A percentile compares a stretch with the other conserved stretches of the same genome.
These are phyloP conservation scores for Falco novaeseelandiae DNA, from an alignment of 2,797 vertebrate genomes.

Conservation along the genomic window DNA sequence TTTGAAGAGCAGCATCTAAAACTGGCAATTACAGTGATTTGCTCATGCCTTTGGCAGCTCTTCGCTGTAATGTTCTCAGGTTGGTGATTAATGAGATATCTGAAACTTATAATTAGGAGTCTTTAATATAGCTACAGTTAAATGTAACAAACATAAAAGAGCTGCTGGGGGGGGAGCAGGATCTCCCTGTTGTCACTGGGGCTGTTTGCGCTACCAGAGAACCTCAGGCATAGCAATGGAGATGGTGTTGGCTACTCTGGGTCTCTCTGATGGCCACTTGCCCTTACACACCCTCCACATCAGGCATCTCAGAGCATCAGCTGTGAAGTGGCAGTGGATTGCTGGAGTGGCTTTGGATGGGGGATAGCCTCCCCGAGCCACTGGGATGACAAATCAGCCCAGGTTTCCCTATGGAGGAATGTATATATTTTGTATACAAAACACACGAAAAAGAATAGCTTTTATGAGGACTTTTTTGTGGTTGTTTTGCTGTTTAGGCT, in stretches of 20 bases:
- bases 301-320: not conserved
- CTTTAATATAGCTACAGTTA: conserved; percentile 18
- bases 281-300: not conserved
- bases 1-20: conserved; percentile 31
- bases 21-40: conserved; percentile 27
- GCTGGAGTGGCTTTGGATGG: not conserved
- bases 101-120: conserved; percentile 4
- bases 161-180: not conserved
- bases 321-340: not conserved
- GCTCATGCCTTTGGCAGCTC: conserved; percentile 25
- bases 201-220: not conserved
- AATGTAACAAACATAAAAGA: not conserved
- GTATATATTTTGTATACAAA: not conserved
- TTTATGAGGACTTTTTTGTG: not conserved
- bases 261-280: not conserved
- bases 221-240: accelerated
- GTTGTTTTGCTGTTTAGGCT: not conserved
- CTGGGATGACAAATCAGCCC: not conserved
- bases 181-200: not conserved
- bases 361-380: not conserved
- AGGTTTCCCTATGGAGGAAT: not conserved
- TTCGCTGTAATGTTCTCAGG: not conserved
- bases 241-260: not conserved
- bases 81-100: conserved; percentile 10
- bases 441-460: not conserved